Conservation (phyloP, 2,113 vertebrate genomes). For the Rallus limicola region DNA sequence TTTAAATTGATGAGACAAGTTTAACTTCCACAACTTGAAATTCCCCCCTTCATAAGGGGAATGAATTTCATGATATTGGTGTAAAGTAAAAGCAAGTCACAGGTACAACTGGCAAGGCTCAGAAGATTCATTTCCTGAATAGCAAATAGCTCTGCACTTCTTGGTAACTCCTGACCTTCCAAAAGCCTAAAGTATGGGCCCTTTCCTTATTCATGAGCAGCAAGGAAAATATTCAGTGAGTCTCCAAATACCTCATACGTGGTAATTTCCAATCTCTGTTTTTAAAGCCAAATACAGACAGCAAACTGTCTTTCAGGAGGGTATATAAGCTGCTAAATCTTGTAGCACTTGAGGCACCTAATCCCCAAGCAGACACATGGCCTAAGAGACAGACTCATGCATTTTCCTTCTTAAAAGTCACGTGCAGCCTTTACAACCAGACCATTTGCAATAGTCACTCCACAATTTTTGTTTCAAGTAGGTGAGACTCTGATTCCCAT, state of each 20-base stretch:
- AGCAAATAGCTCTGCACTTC: neutral
- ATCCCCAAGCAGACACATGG: slow-evolving; percentile 31
- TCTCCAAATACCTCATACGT: neutral
- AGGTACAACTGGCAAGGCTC: neutral
- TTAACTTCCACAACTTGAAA: neutral
- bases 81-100: neutral
- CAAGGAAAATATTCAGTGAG: neutral
- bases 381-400: neutral
- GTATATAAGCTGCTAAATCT: slow-evolving; percentile 46
- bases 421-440: neutral
- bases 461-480: neutral
- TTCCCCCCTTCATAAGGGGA: neutral
- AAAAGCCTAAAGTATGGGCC: neutral
- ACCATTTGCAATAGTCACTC: neutral
- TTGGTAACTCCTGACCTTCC: neutral
- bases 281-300: neutral
- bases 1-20: neutral
- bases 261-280: neutral
- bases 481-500: neutral
- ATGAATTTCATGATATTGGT: neutral
- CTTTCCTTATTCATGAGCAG: neutral
- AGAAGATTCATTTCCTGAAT: neutral
- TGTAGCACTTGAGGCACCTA: slow-evolving; percentile 27
- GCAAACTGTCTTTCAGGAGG: slow-evolving; percentile 14
- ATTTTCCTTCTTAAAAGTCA: neutral